Evolutionary conservation across 2,113 vertebrate species (phyloP).

Genomic region (Natator depressus): DNA sequence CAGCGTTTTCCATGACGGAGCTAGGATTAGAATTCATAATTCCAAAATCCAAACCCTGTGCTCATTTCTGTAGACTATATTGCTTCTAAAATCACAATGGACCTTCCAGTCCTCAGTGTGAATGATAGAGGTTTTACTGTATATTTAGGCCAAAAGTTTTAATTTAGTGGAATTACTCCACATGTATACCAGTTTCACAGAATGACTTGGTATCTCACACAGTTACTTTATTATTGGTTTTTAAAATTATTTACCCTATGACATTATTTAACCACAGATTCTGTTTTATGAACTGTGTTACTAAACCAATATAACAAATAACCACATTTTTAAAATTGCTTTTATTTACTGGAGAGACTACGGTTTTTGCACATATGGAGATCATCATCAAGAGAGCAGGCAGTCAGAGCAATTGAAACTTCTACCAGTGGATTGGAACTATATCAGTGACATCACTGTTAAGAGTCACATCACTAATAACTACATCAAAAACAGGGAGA

Average conservation of each 20-base stretch:
- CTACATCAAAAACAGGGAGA: neutral
- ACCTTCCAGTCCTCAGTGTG: neutral
- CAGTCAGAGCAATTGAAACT: neutral
- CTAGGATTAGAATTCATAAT: neutral
- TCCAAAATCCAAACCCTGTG: neutral
- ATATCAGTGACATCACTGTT: neutral
- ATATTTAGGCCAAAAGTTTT: neutral
- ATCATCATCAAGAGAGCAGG: neutral
- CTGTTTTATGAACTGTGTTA: neutral
- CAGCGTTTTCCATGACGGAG: neutral
- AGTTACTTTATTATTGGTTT: neutral
- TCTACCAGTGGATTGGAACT: neutral
- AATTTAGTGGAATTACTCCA: neutral
- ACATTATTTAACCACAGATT: neutral
- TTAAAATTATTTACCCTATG: accelerated
- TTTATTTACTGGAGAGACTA: neutral
- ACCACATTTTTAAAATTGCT: neutral
- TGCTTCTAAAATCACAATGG: neutral
- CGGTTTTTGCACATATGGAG: neutral
- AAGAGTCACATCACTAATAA: neutral
- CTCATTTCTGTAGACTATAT: neutral
- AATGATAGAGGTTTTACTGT: neutral
- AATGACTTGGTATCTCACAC: neutral
- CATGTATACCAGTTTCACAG: neutral
- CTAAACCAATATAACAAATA: neutral